Percentiles rank a stretch among this genome's conserved stretches.
phyloP scores from a whole-genome alignment of 2,888 invertebrate genomes.

The Cynaeus angustus region DNA sequence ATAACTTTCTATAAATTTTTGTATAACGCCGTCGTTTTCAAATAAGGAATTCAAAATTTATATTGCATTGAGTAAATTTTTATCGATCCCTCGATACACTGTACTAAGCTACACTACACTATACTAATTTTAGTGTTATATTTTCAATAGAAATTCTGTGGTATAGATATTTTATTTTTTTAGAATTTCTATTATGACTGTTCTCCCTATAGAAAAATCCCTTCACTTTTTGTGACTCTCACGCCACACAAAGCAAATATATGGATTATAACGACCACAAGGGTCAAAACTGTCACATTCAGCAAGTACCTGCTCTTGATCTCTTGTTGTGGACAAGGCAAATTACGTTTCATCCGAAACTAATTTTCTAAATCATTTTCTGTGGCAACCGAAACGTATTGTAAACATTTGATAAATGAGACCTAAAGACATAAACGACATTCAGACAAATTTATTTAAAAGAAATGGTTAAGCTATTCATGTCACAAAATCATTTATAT shows the following conservation, averaged over 20 bases:
- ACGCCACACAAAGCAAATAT: constrained; percentile 9
- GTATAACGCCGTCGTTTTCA: no score
- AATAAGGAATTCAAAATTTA: no score
- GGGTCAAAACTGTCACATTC: constrained; percentile 46
- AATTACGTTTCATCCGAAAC: constrained; percentile 15
- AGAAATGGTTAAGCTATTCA: constrained; percentile 18
- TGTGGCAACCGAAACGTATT: constrained; percentile 16
- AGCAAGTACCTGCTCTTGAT: constrained; percentile 36
- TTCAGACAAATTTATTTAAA: constrained; percentile 5
- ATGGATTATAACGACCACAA: constrained; percentile 36
- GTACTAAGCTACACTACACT: no score
- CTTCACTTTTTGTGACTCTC: neutral
- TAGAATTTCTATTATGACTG: no score
- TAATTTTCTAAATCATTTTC: constrained; percentile 31
- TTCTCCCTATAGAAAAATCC: neutral
- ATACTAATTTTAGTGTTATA: no score
- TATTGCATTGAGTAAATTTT: no score
- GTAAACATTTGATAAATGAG: constrained; percentile 35
- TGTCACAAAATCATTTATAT: constrained; percentile 17
- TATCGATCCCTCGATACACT: no score
- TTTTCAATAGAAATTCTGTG: no score
- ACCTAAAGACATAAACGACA: constrained; percentile 6
- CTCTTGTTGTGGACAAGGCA: constrained; percentile 9
- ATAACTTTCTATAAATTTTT: no score
- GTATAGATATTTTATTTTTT: no score